These are phyloP conservation scores for Idaea dimidiata DNA, from an alignment of 2,888 invertebrate species.

Conservation along the genomic window DNA sequence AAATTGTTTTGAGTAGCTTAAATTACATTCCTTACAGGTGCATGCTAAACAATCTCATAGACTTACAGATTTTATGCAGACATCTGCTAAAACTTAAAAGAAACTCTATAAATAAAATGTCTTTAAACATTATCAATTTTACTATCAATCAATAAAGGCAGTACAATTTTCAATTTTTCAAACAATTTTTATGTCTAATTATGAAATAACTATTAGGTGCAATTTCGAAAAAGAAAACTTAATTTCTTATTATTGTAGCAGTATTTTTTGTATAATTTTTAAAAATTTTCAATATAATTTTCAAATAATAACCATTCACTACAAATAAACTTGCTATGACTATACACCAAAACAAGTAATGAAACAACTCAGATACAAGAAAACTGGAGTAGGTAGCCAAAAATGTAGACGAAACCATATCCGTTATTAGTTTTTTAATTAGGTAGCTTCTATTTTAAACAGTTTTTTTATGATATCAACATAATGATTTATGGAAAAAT, in stretches of 20 bases:
- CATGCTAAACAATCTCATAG: constrained; percentile 1
- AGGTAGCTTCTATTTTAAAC: too few relatives aligned
- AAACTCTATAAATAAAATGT: neutral
- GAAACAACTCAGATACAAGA: constrained; percentile 8
- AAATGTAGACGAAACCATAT: too few relatives aligned
- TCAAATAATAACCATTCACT: neutral
- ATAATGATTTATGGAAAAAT: too few relatives aligned
- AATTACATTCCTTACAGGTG: neutral
- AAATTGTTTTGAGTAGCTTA: neutral
- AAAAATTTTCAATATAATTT: neutral
- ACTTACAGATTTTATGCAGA: neutral
- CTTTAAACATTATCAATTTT: neutral
- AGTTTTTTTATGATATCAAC: too few relatives aligned
- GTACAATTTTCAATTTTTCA: neutral
- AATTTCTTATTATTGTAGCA: neutral
- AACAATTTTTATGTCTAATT: neutral
- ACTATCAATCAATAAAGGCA: neutral
- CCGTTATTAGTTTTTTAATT: too few relatives aligned
- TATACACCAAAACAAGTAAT: constrained; percentile 9
- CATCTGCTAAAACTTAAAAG: constrained; percentile 1
- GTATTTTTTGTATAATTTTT: neutral
- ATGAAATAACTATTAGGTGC: neutral
- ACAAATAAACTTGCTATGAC: neutral
- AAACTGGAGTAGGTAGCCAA: too few relatives aligned
- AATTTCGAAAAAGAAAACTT: neutral